Base-by-base conservation (phyloP, 2,888 invertebrate species). In the Napeogenes inachia region DNA sequence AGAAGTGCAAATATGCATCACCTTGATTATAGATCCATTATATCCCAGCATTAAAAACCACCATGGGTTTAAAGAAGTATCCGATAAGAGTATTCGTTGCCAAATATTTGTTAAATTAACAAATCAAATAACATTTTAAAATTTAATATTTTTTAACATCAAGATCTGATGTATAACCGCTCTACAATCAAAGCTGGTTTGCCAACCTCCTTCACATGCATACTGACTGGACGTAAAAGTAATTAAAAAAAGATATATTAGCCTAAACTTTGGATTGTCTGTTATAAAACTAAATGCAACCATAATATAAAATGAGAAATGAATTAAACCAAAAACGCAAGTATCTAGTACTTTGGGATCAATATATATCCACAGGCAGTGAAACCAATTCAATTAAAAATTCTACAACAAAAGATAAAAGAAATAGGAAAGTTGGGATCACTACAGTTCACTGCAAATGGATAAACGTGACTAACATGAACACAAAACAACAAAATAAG, bases 271-370 rank as follows among this genome's bases (percentile, higher is more conserved):
- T 91, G 91, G 91, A 89, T 91, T 85, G 81, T 82, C 78, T 81
- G 81, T 90, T 81, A 87, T 89, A 90, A 79, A 87, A 87, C 91
- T 91, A 91, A 91, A 91, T 91, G 91, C 91, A 91, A 86, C 80
- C 79, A 80, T 84, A 85, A 81, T 82, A 81, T 76, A 79, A 57
- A 77, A 80, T 78, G 79, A 85, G 71, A 84, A 78, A 80, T 81
- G 82, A 84, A 76, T 80, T 66, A 83, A 85, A 81, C 79, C 79
- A 82, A 84, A 83, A 75, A 84, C 76, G 73, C 77, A 83, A 80
- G 82, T 84, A 84, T 84, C 82, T 81, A 88, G 85, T 87, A 86
- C 87, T 87, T 89, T 87, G 86, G 87, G 82, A 84, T 85, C 82
- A 68, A 88, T 71, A 77, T 77, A 76, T 77, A 78, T 83, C 87